Conservation (phyloP, 1,140 invertebrate species). For the Phymorhynchus buccinoides region DNA sequence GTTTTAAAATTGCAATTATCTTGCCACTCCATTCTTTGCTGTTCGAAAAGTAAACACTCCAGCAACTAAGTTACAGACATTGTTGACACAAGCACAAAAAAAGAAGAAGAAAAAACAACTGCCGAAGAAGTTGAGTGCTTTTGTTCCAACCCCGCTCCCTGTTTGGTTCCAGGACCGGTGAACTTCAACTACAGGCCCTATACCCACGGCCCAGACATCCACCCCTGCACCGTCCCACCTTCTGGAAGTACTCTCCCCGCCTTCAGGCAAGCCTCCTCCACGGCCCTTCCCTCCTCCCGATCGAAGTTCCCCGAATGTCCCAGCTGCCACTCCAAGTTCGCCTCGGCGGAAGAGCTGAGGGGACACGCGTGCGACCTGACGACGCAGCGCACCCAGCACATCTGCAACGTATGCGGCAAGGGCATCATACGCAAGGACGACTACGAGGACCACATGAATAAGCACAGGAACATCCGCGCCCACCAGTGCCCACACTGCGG, state of each 20-base stretch:
- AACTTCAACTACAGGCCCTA: not conserved
- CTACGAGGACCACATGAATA: constrained; percentile 10
- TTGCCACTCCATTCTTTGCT: too few relatives aligned
- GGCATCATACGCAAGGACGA: constrained; percentile 13
- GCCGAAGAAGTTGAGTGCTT: not conserved
- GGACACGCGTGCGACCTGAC: not conserved
- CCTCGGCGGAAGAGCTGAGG: not conserved
- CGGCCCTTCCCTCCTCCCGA: not conserved
- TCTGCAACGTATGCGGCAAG: not conserved
- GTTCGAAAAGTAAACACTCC: too few relatives aligned
- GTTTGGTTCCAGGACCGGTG: constrained; percentile 6
- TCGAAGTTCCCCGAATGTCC: not conserved
- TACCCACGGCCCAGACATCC: not conserved
- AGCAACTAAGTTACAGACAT: too few relatives aligned
- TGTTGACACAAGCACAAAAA: not conserved
- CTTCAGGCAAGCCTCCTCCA: not conserved
- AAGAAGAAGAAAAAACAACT: not conserved
- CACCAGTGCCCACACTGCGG: constrained; percentile 9
- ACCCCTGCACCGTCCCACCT: too few relatives aligned
- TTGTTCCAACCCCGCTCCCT: not conserved
- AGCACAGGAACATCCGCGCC: constrained; percentile 10
- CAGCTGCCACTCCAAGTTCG: not conserved
- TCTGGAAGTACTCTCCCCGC: too few relatives aligned
- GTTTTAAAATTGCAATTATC: too few relatives aligned
- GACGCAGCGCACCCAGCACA: constrained; percentile 6